phyloP scores from a whole-genome alignment of 2,888 invertebrate species.

The Dolomedes plantarius region DNA sequence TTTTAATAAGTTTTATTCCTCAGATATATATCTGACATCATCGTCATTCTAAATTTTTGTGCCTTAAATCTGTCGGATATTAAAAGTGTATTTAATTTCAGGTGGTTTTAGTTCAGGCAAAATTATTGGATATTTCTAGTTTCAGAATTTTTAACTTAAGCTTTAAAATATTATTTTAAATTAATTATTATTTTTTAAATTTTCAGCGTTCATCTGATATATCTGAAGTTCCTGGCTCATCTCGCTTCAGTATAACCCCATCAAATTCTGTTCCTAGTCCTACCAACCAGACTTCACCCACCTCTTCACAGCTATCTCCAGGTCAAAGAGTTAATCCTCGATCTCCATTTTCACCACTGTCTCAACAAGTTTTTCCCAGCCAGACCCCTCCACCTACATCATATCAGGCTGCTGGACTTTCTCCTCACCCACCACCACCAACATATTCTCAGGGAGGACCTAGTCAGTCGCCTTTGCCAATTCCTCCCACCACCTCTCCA shows the following conservation, averaged over 20 bases:
- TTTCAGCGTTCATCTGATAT: slow-evolving; percentile 79
- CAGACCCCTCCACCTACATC: slow-evolving; percentile 63
- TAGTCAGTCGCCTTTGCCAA: slow-evolving; percentile 61
- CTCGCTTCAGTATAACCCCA: slow-evolving; percentile 78
- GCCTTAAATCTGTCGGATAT: no score
- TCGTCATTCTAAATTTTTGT: no score
- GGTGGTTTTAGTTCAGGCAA: no score
- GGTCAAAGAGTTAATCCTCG: slow-evolving; percentile 53
- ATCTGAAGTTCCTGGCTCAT: slow-evolving; percentile 82
- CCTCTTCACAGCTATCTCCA: slow-evolving; percentile 65
- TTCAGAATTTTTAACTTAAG: no score
- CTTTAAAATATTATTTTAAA: no score
- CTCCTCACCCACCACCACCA: slow-evolving; percentile 73
- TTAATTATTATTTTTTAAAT: no score
- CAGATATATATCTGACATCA: no score
- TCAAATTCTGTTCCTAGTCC: slow-evolving; percentile 63
- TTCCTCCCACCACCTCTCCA: slow-evolving; percentile 35
- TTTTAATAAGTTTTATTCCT: no score
- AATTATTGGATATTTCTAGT: no score
- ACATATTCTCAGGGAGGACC: slow-evolving; percentile 65
- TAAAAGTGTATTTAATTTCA: no score
- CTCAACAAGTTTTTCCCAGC: slow-evolving; percentile 67
- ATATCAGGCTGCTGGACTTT: slow-evolving; percentile 72
- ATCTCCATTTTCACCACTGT: slow-evolving; percentile 66
- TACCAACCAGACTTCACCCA: slow-evolving; percentile 47